Percentiles rank a stretch among this genome's conserved stretches.
Conservation (phyloP, 1,140 invertebrate species). For the Cydia splendana region DNA sequence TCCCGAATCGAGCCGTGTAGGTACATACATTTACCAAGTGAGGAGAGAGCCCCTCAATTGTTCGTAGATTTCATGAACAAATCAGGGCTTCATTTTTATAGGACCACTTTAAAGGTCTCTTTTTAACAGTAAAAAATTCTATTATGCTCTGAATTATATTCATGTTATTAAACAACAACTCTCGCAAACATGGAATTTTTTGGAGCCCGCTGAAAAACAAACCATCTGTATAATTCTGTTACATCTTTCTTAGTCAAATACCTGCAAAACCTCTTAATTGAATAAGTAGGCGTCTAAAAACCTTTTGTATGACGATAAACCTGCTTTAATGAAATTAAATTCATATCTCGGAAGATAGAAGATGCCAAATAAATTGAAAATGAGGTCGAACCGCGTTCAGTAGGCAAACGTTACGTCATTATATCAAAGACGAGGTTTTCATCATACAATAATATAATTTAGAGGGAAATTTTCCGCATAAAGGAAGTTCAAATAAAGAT, state of each 20-base stretch:
- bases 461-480: constrained; percentile 34
- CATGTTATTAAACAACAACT: too few relatives aligned
- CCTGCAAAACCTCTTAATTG: constrained; percentile 7
- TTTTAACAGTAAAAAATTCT: too few relatives aligned
- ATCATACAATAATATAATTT: constrained; percentile 36
- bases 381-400: constrained; percentile 10
- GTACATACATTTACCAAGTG: too few relatives aligned
- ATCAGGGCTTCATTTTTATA: too few relatives aligned
- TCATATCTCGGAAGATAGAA: constrained; percentile 14
- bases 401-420: constrained; percentile 21
- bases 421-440: constrained; percentile 24
- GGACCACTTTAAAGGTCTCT: too few relatives aligned
- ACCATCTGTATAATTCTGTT: too few relatives aligned
- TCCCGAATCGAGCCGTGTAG: too few relatives aligned
- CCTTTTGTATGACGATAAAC: constrained; percentile 8
- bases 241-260: not conserved
- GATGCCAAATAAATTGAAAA: constrained; percentile 3
- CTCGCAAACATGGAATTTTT: too few relatives aligned
- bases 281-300: not conserved
- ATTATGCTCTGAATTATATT: too few relatives aligned
- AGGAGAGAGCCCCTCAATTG: too few relatives aligned
- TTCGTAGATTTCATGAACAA: too few relatives aligned
- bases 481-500: constrained; percentile 56
- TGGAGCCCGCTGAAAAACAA: too few relatives aligned
- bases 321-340: constrained; percentile 26